Evolutionary conservation across 2,113 vertebrate species (phyloP).

Genomic region (Phrynosoma blainvillii): DNA sequence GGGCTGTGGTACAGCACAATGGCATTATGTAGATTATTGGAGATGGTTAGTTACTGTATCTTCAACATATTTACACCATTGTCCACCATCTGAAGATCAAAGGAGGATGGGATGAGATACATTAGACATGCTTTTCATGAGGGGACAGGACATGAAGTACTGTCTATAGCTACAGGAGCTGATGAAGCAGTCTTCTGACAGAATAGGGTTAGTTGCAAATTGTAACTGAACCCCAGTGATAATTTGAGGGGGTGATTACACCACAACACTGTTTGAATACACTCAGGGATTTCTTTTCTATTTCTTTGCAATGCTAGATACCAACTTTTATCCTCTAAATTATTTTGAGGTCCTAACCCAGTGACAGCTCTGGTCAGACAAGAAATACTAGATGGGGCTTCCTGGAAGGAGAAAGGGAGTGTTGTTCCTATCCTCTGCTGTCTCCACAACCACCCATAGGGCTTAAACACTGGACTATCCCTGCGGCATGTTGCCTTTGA

Average conservation of each 20-base stretch:
- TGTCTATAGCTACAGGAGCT: not conserved
- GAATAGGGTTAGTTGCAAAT: too few species aligned
- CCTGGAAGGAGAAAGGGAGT: too few species aligned
- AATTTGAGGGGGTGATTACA: not conserved
- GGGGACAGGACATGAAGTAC: not conserved
- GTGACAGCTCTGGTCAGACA: not conserved
- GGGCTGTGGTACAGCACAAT: not conserved
- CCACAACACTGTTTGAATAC: not conserved
- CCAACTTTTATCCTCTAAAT: not conserved
- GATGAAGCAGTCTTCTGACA: not conserved
- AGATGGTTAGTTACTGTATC: not conserved
- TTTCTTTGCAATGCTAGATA: not conserved
- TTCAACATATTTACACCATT: not conserved
- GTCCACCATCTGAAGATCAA: slow-evolving; percentile 12
- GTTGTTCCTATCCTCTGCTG: not conserved
- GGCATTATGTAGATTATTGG: not conserved
- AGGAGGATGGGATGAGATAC: slow-evolving; percentile 1
- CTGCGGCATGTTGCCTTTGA: not conserved
- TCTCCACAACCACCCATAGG: not conserved
- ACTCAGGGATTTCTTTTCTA: not conserved
- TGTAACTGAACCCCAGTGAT: too few species aligned
- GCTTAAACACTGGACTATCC: not conserved
- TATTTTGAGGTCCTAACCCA: not conserved
- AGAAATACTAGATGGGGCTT: not conserved
- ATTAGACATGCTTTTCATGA: not conserved